phyloP scores from a whole-genome alignment of 2,113 vertebrate genomes.

The Chelonoidis abingdonii region DNA sequence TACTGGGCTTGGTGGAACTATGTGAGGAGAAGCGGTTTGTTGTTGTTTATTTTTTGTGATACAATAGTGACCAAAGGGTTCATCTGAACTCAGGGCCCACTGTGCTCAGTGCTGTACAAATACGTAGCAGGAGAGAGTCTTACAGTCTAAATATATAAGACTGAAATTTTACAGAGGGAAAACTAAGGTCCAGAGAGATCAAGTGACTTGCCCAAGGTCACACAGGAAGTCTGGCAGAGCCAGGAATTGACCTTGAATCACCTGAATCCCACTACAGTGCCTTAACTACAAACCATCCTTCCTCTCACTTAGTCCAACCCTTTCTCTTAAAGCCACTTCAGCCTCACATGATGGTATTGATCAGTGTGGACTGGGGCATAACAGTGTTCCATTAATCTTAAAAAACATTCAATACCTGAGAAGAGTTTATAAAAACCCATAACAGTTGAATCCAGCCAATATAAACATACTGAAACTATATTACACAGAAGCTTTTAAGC shows the following conservation, averaged over 20 bases:
- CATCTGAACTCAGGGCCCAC: not conserved
- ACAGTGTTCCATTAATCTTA: constrained; percentile 36
- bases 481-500: constrained; percentile 46
- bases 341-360: constrained; percentile 46
- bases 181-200: not conserved
- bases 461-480: constrained; percentile 46
- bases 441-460: constrained; percentile 46
- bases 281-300: constrained; percentile 33
- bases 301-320: constrained; percentile 1
- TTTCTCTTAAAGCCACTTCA: constrained; percentile 17
- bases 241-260: constrained; percentile 2
- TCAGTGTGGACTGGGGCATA: constrained; percentile 8
- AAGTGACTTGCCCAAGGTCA: not conserved
- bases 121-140: not conserved
- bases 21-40: not conserved
- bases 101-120: not conserved
- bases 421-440: constrained; percentile 57
- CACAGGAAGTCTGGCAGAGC: constrained; percentile 18
- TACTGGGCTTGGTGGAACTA: not conserved
- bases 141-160: not conserved
- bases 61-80: not conserved
- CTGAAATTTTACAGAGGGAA: not conserved
- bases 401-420: constrained; percentile 53
- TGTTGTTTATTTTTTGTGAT: not conserved
- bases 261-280: not conserved